Base-by-base conservation (phyloP, 2,113 vertebrate species). In the Lophochroa leadbeateri region DNA sequence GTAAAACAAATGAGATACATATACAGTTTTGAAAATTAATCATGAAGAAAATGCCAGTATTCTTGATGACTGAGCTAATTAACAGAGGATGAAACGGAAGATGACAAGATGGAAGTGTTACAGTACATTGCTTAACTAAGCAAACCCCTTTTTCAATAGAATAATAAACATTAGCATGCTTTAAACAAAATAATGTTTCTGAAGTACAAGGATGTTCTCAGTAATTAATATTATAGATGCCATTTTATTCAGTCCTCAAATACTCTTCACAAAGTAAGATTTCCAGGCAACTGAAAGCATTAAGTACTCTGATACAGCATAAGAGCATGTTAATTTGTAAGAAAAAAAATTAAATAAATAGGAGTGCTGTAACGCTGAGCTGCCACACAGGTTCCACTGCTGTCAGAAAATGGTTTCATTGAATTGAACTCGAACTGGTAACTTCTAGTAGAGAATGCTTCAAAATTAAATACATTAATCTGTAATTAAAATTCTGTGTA, bases 21-120 rank as follows among this genome's bases (percentile, higher is more conserved):
- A 70, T 82, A 82, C 10, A 71, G 27, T 72, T 96, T 82, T 90
- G 65, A 82, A 97, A 89, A 93, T 81, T 91, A 97, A 94, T 90
- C 74, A 86, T 83, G 43, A 84, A 84, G 33, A 95, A 96, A 91
- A 74, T 28, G 49, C 12, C 18, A 88, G 52, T 60, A 80, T 87
- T 96, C 86, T 82, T 85, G 69, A 80, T 63, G 17, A 67, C 77
- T 57, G 49, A 94, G 65, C 29, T 92, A 96, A 88, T 86, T 70
- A 97, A 91, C 37, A 93, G 64, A 19, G 13, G 70, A 82, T 33
- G 17, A 97, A 95, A 90, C 41, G 21, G 90, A 94, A 80, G 9
- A 91, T 60, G 60, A 92, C 50, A 94, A 82, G 49, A 94, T 83
- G 49, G 78, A 82, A 92, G 24, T 64, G 50, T 60, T 88, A 75